Base-by-base conservation (phyloP, 2,888 invertebrate genomes). In the Himalopsyche japonica region DNA sequence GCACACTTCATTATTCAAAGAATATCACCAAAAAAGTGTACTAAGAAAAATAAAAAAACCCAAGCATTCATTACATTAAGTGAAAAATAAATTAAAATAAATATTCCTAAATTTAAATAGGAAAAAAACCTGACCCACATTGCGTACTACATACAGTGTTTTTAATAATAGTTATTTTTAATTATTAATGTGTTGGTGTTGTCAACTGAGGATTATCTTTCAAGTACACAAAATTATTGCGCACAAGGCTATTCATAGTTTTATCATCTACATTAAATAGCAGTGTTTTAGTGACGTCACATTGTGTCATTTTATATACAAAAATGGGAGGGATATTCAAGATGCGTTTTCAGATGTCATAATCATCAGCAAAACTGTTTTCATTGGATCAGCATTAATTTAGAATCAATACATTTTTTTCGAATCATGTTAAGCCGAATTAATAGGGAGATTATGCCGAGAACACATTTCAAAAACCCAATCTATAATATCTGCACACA, bases 61-160 rank as follows among this genome's bases (percentile, higher is more conserved):
- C 70, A 8, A 27, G 15, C 70, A 30, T 24, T 30, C 70, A 30
- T 24, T 30, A 70, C 12, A 70, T 70, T 70, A 30, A 27, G 30
- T 81, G 70, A 64, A 81, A 70, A 81, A 43, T 64, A 81, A 78
- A 20, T 78, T 78, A 78, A 43, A 64, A 81, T 70, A 81, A 81
- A 81, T 70, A 81, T 70, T 64, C 80, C 70, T 70, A 70, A 70
- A 70, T 30, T 70, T 70, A 70, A 70, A 70, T 70, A 70, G 70
- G 70, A 70, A 70, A 70, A 64, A 70, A 70, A 30, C 70, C 70
- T 15, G 70, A 70, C 70, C 70, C 70, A 70, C 70, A 70, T 27
- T 70, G 70, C 12, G 70, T 70, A 70, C 70, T 70, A 70, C 70
- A 70, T 70, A 70, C 70, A 70, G 70, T 70, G 70, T 70, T 70